Conservation (phyloP, 2,113 vertebrate genomes). For the Lamprologus lemairii region DNA sequence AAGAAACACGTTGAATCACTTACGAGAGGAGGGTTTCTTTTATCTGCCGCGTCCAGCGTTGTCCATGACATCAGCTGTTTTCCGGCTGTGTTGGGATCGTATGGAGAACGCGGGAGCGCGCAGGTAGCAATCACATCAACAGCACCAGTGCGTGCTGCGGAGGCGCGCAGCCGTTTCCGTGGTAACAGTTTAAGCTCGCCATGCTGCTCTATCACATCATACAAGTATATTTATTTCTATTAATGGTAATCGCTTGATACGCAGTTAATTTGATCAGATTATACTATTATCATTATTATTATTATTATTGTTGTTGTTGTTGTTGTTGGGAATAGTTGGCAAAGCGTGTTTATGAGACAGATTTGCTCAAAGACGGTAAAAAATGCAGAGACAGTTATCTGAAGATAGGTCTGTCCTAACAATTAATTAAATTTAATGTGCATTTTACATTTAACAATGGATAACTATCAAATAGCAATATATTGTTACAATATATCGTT, state of each 20-base stretch:
- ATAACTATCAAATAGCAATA: background rate
- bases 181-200: background rate
- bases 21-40: constrained; percentile 38
- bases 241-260: background rate
- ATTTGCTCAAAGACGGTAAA: background rate
- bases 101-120: constrained; percentile 39
- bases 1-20: constrained; percentile 31
- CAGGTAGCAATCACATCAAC: constrained; percentile 49
- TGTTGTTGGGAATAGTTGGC: background rate
- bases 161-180: constrained; percentile 39
- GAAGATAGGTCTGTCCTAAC: background rate
- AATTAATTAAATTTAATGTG: background rate
- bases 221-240: background rate
- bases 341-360: background rate
- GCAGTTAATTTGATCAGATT: background rate
- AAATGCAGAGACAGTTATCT: background rate
- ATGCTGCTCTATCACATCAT: background rate
- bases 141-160: constrained; percentile 23
- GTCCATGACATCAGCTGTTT: constrained; percentile 54
- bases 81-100: constrained; percentile 25
- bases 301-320: fast-evolving
- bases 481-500: background rate
- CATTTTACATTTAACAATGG: background rate
- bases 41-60: constrained; percentile 26
- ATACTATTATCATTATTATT: background rate